These are phyloP conservation scores for Myiozetetes cayanensis DNA, from an alignment of 2,113 vertebrate genomes.

Conservation along the genomic window DNA sequence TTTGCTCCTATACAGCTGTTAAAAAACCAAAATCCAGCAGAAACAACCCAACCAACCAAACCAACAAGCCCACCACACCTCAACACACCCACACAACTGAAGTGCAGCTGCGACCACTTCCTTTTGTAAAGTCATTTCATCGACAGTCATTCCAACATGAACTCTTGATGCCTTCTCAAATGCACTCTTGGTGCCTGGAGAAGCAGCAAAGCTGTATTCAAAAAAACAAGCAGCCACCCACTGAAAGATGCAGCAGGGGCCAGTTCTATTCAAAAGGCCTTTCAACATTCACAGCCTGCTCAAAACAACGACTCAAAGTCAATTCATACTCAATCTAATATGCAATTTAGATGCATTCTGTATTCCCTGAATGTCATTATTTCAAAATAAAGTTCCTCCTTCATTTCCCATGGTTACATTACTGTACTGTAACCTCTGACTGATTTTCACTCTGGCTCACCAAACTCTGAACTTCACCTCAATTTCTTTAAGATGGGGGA, in stretches of 20 bases:
- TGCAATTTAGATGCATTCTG: neutral
- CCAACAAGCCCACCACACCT: neutral
- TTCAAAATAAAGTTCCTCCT: neutral
- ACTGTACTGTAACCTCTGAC: neutral
- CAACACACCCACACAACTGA: neutral
- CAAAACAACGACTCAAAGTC: rapidly evolving
- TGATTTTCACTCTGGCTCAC: neutral
- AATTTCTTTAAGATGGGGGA: neutral
- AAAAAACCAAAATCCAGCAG: neutral
- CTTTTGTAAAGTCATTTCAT: neutral
- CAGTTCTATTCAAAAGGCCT: neutral
- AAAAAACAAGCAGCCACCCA: neutral
- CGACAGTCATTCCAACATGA: neutral
- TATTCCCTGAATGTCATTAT: neutral
- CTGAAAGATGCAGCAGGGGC: neutral
- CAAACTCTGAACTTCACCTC: neutral
- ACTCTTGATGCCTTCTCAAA: neutral
- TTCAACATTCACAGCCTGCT: neutral
- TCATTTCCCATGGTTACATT: neutral
- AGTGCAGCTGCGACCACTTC: neutral
- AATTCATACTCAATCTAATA: neutral
- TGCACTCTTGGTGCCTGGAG: neutral
- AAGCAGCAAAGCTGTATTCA: neutral
- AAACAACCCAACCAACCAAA: neutral
- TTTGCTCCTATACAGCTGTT: neutral